These are phyloP conservation scores for Caiman crocodilus DNA, from an alignment of 2,797 vertebrate genomes.

Conservation along the genomic window DNA sequence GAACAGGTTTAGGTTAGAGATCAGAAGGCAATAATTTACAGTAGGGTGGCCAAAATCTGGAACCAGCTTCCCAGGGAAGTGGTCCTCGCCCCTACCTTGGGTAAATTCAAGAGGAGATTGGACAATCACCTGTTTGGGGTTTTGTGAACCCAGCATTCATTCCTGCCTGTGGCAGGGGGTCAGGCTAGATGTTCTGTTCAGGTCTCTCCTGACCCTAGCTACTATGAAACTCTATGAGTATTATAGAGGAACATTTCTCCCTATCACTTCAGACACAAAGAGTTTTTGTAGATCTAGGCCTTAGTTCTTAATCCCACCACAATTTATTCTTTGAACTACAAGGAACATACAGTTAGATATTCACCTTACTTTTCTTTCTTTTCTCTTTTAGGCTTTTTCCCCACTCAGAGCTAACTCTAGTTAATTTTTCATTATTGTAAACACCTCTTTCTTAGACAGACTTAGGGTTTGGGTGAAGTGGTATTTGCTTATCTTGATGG, in stretches of 20 bases:
- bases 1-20: too few relatives aligned
- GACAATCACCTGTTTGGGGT: too few relatives aligned
- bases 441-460: background rate
- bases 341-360: background rate
- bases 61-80: too few relatives aligned
- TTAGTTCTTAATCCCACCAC: background rate
- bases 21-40: too few relatives aligned
- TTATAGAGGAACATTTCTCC: background rate
- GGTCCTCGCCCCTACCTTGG: too few relatives aligned
- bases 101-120: too few relatives aligned
- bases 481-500: background rate
- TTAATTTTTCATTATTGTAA: slow-evolving; percentile 4
- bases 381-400: background rate
- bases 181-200: too few relatives aligned
- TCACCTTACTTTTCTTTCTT: background rate
- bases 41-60: too few relatives aligned
- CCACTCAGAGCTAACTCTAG: background rate
- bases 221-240: too few relatives aligned
- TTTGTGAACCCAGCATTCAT: too few relatives aligned
- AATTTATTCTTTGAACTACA: background rate
- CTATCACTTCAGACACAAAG: background rate
- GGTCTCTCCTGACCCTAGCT: too few relatives aligned
- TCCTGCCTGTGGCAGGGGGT: too few relatives aligned
- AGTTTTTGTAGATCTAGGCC: background rate
- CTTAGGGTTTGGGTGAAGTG: background rate